Conservation (phyloP, 2,797 vertebrate species). For the Xenopus petersii region DNA sequence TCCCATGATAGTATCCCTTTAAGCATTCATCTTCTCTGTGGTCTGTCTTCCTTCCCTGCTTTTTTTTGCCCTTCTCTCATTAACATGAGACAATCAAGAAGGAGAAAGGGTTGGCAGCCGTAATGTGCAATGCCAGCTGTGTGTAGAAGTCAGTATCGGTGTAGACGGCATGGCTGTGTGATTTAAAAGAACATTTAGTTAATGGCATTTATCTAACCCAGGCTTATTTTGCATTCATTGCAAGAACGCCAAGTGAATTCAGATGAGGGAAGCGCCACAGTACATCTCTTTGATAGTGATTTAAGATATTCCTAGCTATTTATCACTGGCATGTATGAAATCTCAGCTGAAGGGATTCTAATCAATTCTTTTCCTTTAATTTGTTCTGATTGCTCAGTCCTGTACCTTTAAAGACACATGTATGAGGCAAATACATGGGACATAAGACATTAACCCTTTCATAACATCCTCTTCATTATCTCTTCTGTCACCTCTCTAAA, state of each 20-base stretch:
- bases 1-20: too few species aligned
- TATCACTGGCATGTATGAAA: conserved; percentile 19
- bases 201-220: conserved; percentile 45
- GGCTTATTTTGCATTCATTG: conserved; percentile 33
- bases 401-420: too few species aligned
- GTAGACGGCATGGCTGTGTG: conserved; percentile 15
- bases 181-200: conserved; percentile 46
- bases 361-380: neutral
- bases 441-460: too few species aligned
- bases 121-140: neutral
- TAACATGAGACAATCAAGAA: neutral
- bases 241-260: conserved; percentile 12
- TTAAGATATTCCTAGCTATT: conserved; percentile 33
- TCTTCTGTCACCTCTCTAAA: too few species aligned
- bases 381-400: too few species aligned
- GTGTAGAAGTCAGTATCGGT: conserved; percentile 6
- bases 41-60: neutral
- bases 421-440: too few species aligned
- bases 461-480: too few species aligned
- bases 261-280: conserved; percentile 28
- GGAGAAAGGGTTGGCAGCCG: neutral
- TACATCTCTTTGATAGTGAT: conserved; percentile 40
- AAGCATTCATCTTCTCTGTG: neutral
- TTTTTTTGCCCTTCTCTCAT: neutral
- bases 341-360: neutral